phyloP scores from a whole-genome alignment of 1,140 invertebrate species.

The Aphidius ervi region DNA sequence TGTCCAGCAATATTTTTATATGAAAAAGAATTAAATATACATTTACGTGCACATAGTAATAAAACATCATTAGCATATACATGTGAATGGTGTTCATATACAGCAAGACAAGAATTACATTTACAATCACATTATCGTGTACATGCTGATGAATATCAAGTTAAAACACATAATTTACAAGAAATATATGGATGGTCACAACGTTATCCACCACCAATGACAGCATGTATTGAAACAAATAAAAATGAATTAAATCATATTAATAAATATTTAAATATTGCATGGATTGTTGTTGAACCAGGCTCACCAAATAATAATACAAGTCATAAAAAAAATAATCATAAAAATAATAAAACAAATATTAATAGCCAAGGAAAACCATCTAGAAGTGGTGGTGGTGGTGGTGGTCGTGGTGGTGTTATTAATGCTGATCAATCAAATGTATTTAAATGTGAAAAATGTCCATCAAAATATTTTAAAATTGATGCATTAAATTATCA shows the following conservation, averaged over 20 bases:
- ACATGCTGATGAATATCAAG: slow-evolving; percentile 77
- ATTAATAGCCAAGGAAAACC: too few species aligned
- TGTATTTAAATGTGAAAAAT: slow-evolving; percentile 59
- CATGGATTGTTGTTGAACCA: slow-evolving; percentile 46
- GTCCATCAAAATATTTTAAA: slow-evolving; percentile 68
- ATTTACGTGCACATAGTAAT: slow-evolving; percentile 63
- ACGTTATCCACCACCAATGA: slow-evolving; percentile 60
- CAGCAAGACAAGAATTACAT: slow-evolving; percentile 65
- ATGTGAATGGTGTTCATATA: slow-evolving; percentile 77
- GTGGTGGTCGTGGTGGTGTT: too few species aligned
- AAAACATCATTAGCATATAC: slow-evolving; percentile 57
- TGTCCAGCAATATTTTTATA: slow-evolving; percentile 72
- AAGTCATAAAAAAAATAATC: slow-evolving; percentile 10
- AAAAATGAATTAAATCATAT: slow-evolving; percentile 14
- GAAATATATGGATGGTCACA: slow-evolving; percentile 62
- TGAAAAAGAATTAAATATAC: slow-evolving; percentile 65
- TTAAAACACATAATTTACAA: slow-evolving; percentile 68
- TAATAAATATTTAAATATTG: slow-evolving; percentile 27
- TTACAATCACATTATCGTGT: slow-evolving; percentile 71
- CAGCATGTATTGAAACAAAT: slow-evolving; percentile 53
- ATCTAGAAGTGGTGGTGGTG: not conserved
- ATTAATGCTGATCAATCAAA: slow-evolving; percentile 28
- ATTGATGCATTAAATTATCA: slow-evolving; percentile 69
- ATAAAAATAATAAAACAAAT: too few species aligned
- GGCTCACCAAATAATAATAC: slow-evolving; percentile 12